Base-by-base conservation (phyloP, 2,888 invertebrate species). In the Pristionchus fissidentatus region DNA sequence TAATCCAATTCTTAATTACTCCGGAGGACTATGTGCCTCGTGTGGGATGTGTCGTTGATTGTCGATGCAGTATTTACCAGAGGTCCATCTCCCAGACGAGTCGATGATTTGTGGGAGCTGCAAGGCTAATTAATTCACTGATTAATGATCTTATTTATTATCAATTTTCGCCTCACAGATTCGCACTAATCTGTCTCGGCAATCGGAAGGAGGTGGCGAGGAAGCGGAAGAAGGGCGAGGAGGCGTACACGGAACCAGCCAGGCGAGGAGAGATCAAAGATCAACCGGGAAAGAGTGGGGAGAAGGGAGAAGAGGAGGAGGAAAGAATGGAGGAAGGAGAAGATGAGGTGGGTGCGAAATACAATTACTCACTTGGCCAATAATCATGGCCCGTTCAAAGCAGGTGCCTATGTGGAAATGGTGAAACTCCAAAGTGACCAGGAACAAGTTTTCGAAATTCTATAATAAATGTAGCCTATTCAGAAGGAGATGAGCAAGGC, bases 201-300 rank as follows among this genome's bases (percentile, higher is more conserved):
- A 35, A 52, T 32, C 19, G 8, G 13, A 60, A 60, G 13, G 83
- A 83, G 7, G 26, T 46, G 77, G 46, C 29, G 78, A 66, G 49
- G 32, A 26, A 70, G 60, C 29, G 78, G 78, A 38, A 7, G 35
- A 60, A 62, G 26, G 83, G 41, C 52, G 73, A 52, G 5, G 38
- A 73, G 60, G 84, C 83, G 26, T 49, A 32, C 29, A 84, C 46
- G 13, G 75, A 75, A 26, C 46, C 43, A 2, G 32, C 43, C 46
- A 49, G 49, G 19, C 26, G 75, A 19, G 15, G 35, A 38, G 75
- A 81, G 38, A 86, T 86, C 60, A 83, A 84, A 41, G 86, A 87
- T 43, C 52, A 43, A 10, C 55, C 85, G 26, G 55, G 79, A 22
- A 70, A 82, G 41, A 26, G 41, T 1, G 43, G 84, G 66, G 22